These are phyloP conservation scores for Dilophus febrilis DNA, from an alignment of 2,888 invertebrate species.

Conservation along the genomic window DNA sequence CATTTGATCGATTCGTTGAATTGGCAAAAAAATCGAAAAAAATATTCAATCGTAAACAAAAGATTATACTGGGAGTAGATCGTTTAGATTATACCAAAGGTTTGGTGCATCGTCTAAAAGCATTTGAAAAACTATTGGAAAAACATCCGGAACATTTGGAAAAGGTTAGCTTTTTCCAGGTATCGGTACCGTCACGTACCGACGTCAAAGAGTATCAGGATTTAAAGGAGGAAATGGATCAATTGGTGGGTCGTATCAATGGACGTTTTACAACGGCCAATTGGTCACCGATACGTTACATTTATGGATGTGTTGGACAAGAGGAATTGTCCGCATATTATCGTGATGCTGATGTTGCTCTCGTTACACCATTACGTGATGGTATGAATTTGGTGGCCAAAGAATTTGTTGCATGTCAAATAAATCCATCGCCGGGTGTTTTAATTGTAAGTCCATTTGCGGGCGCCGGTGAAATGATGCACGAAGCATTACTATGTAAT, in stretches of 20 bases:
- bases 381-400: constrained; percentile 89
- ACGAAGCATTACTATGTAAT: constrained; percentile 77
- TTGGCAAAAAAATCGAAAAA: constrained; percentile 54
- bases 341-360: constrained; percentile 68
- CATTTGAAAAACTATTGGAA: constrained; percentile 64
- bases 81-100: constrained; percentile 85
- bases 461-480: constrained; percentile 87
- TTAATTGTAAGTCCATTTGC: constrained; percentile 81
- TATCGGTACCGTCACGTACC: constrained; percentile 75
- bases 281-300: constrained; percentile 79
- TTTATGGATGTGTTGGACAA: constrained; percentile 75
- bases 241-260: constrained; percentile 68
- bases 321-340: constrained; percentile 75
- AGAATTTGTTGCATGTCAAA: constrained; percentile 84
- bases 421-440: constrained; percentile 70
- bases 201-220: constrained; percentile 84
- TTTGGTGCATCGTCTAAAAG: constrained; percentile 62
- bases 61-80: constrained; percentile 75
- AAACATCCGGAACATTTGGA: constrained; percentile 75
- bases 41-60: constrained; percentile 53
- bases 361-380: constrained; percentile 74
- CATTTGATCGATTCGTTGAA: constrained; percentile 69
- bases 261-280: constrained; percentile 79
- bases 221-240: constrained; percentile 79
- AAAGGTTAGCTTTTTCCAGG: constrained; percentile 64